A percentile compares a stretch with the other conserved stretches of the same genome.
Conservation (phyloP, 1,140 invertebrate species). For the Neuroterus valhalla region DNA sequence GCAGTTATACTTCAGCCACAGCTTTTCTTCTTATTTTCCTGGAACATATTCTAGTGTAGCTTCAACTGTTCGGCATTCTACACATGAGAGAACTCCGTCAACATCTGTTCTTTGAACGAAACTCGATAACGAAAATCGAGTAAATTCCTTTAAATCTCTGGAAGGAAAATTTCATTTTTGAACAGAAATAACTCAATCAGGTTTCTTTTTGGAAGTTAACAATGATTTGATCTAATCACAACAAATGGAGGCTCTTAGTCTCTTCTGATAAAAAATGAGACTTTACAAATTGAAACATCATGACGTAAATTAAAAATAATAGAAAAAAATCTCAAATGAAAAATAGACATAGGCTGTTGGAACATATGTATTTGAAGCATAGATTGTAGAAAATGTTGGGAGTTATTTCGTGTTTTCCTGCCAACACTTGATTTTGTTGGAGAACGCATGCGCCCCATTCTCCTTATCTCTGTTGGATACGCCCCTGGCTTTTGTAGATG, state of each 20-base stretch:
- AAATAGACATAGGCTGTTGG: no score
- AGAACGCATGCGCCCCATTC: conserved; percentile 55
- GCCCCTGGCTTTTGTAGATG: conserved; percentile 53
- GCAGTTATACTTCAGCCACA: background rate
- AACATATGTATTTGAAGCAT: background rate
- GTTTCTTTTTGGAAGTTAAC: no score
- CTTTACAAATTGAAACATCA: no score
- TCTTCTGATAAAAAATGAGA: no score
- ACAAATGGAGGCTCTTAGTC: no score
- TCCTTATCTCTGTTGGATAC: conserved; percentile 48
- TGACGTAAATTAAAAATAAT: no score
- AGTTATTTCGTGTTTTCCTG: conserved; percentile 46
- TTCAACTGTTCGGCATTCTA: conserved; percentile 4
- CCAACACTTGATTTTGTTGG: conserved; percentile 53
- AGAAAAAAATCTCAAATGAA: no score
- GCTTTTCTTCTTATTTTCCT: conserved; percentile 27
- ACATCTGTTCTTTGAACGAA: conserved; percentile 4
- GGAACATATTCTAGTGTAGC: conserved; percentile 13
- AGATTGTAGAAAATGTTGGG: background rate
- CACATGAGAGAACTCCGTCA: conserved; percentile 4
- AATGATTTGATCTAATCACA: no score
- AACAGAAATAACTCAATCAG: background rate
- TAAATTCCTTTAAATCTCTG: background rate
- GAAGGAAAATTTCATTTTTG: background rate
- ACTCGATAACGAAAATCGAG: background rate